Percentiles rank a stretch among this genome's conserved stretches.
These are phyloP conservation scores for Heterochromis multidens DNA, from an alignment of 2,113 vertebrate genomes.

Conservation along the genomic window DNA sequence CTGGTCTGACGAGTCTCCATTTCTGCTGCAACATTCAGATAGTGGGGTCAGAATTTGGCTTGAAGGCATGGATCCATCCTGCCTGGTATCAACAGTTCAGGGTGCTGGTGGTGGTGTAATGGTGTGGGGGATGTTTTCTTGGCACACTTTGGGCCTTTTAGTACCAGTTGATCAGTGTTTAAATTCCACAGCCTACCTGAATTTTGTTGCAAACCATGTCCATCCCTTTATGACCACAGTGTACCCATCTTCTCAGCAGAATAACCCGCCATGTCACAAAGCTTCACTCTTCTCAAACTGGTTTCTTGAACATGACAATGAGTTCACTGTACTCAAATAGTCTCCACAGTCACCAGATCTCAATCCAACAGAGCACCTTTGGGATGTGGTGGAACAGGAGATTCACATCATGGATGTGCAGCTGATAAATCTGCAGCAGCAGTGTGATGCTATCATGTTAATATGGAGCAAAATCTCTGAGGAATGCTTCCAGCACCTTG, in stretches of 20 bases:
- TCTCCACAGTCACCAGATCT: not conserved
- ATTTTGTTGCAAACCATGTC: not conserved
- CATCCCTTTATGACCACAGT: not conserved
- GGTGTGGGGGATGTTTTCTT: not conserved
- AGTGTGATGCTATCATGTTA: not conserved
- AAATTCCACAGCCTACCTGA: not conserved
- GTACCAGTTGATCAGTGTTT: not conserved
- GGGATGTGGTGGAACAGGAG: not conserved
- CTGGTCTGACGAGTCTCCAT: not conserved
- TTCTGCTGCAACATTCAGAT: not conserved
- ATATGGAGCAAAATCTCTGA: not conserved
- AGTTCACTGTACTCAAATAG: not conserved
- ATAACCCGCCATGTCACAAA: not conserved
- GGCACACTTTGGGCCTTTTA: too few species aligned
- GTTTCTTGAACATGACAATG: fast-evolving
- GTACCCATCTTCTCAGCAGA: not conserved
- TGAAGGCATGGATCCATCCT: not conserved
- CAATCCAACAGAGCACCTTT: not conserved
- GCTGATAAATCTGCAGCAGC: not conserved
- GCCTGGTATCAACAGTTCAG: not conserved
- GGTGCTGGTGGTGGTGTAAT: not conserved
- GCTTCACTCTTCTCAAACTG: not conserved
- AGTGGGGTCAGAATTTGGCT: not conserved
- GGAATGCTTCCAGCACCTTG: too few species aligned
- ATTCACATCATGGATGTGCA: not conserved